These are phyloP conservation scores for Halcyon senegalensis DNA, from an alignment of 2,113 vertebrate genomes.

Conservation along the genomic window DNA sequence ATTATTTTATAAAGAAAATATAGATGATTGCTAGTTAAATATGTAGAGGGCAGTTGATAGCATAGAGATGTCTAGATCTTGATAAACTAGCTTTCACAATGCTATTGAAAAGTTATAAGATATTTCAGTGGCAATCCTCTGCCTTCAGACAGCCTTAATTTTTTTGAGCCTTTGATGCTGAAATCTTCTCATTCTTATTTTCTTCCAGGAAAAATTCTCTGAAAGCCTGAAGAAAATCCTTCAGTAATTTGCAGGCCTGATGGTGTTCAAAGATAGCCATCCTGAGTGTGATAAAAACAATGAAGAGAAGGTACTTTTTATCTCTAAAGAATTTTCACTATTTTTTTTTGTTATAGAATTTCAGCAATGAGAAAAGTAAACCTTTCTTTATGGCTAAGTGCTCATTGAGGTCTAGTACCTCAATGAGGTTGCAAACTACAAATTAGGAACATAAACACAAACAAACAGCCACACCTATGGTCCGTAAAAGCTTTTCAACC, in stretches of 20 bases:
- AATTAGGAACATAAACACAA: slow-evolving; percentile 62
- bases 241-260: neutral
- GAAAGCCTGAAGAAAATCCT: slow-evolving; percentile 33
- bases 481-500: slow-evolving; percentile 59
- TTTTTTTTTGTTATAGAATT: neutral
- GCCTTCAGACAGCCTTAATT: neutral
- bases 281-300: neutral
- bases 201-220: neutral
- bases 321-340: neutral
- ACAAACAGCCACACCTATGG: slow-evolving; percentile 61
- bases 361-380: neutral
- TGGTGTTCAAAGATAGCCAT: neutral
- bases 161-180: neutral
- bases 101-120: neutral
- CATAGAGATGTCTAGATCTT: neutral
- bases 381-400: neutral
- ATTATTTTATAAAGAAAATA: slow-evolving; percentile 13
- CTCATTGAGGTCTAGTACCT: slow-evolving; percentile 52
- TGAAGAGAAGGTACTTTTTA: neutral
- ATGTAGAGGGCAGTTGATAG: neutral
- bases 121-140: neutral
- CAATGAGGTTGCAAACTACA: slow-evolving; percentile 50
- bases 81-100: slow-evolving; percentile 7
- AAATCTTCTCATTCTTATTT: slow-evolving; percentile 7
- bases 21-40: neutral